phyloP scores from a whole-genome alignment of 2,888 invertebrate genomes.

The Phanerotoma sp. region DNA sequence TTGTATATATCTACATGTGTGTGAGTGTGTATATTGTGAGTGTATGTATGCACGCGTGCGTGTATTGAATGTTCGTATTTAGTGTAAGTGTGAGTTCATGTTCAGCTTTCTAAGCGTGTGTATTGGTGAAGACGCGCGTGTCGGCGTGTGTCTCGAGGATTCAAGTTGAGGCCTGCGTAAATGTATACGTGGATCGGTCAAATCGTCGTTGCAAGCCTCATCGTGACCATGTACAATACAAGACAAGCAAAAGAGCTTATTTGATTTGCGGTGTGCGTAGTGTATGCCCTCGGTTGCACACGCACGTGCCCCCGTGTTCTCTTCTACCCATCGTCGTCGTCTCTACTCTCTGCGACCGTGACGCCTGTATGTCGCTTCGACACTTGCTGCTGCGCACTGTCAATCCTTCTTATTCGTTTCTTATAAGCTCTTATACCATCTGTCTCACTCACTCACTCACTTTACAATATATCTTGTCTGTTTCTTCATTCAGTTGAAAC shows the following conservation, averaged over 20 bases:
- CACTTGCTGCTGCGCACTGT: conserved; percentile 28
- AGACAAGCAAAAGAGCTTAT: conserved; percentile 14
- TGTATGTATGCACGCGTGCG: background rate
- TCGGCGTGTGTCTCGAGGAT: background rate
- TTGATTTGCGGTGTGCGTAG: conserved; percentile 26
- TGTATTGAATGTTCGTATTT: conserved; percentile 3
- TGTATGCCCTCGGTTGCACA: conserved; percentile 23
- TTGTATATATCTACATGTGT: conserved; percentile 27
- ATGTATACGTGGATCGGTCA: conserved; percentile 1
- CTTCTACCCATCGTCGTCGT: conserved; percentile 7
- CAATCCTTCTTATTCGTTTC: conserved; percentile 20
- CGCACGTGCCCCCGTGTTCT: conserved; percentile 22
- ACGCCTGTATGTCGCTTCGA: conserved; percentile 25
- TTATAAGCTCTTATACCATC: background rate
- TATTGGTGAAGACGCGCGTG: background rate
- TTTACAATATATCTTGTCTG: background rate
- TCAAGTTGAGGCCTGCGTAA: background rate
- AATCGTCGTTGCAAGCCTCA: background rate
- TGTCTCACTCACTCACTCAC: background rate
- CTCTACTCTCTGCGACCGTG: conserved; percentile 21
- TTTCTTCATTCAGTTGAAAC: background rate
- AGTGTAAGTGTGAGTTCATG: background rate
- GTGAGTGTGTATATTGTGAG: conserved; percentile 29
- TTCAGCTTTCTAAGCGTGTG: background rate
- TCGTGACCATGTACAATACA: conserved; percentile 5